Base-by-base conservation (phyloP, 2,888 invertebrate species). In the Cheilosia impressa region DNA sequence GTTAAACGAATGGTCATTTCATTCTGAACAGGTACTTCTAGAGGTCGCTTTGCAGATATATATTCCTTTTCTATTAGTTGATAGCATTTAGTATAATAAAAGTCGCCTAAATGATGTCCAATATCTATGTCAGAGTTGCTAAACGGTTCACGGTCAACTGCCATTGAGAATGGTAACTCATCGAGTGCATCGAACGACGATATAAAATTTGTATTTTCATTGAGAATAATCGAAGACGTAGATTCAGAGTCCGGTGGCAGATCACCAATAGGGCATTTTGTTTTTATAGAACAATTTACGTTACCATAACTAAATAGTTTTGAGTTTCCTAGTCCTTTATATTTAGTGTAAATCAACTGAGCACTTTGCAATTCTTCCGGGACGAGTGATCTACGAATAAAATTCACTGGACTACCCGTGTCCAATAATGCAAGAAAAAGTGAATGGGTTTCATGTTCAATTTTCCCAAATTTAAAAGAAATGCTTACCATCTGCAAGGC, bases 391-490 rank as follows among this genome's bases (percentile, higher is more conserved):
- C 62, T 45, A 45, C 45, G 52, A 4, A 78, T 53, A 41, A 71
- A 78, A 69, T 63, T 78, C 22, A 62, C 58, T n/a, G 50, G 71
- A 55, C 50, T 57, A 27, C 71, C 63, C 13, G 53, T 78, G 63
- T 78, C 78, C 43, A 71, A 57, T 55, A 63, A 38, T 38, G 58
- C 53, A 55, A 47, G n/a, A 19, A 19, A 19, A 19, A 19, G 19
- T 19, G 19, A 19, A 19, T 19, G 19, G 53, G n/a, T 22, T 19
- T 62, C 55, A 19, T 38, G 43, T 22, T 52, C n/a, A 24, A 62
- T 15, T 27, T 53, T 1, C 13, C 13, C 41, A 50, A 9, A 9
- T 1, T 50, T 66, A 43, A 78, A 62, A 52, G 69, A 68, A 31
- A 55, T 53, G 62, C 69, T 69, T 15, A 78, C 53, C 34, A 57